Evolutionary conservation across 2,888 invertebrate species (phyloP).

Genomic region (Iphiclides podalirius): DNA sequence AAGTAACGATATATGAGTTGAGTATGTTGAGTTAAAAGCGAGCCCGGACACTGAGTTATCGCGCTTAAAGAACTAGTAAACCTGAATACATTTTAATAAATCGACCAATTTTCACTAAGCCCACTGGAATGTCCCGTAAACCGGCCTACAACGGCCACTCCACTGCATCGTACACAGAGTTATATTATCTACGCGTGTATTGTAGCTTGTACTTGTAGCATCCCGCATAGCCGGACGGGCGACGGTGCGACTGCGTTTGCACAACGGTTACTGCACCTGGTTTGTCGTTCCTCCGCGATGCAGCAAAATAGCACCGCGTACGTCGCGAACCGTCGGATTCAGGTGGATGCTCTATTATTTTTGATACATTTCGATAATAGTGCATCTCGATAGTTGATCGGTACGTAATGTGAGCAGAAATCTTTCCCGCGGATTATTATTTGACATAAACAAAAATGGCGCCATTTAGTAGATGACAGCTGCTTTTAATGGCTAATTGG

Average conservation of each 20-base stretch:
- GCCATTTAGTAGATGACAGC: background rate
- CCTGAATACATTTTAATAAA: too few species aligned
- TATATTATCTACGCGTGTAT: conserved; percentile 4
- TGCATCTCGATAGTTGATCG: too few species aligned
- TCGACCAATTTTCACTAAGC: too few species aligned
- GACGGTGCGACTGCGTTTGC: conserved; percentile 13
- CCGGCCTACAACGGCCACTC: background rate
- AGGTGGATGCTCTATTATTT: background rate
- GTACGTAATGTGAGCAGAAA: background rate
- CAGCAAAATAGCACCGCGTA: conserved; percentile 10
- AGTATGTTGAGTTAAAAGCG: too few species aligned
- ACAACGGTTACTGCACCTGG: conserved; percentile 22
- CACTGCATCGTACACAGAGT: background rate
- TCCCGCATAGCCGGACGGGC: conserved; percentile 18
- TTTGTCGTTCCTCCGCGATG: conserved; percentile 6
- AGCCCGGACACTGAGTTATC: too few species aligned
- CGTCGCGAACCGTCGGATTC: conserved; percentile 3
- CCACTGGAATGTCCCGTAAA: background rate
- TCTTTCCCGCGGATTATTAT: background rate
- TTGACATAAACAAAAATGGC: background rate
- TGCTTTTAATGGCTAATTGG: too few species aligned
- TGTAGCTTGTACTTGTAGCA: too few species aligned
- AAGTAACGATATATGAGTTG: too few species aligned
- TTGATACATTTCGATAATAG: too few species aligned
- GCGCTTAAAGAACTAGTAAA: too few species aligned